These are phyloP conservation scores for Lysandra bellargus DNA, from an alignment of 2,888 invertebrate genomes.

Conservation along the genomic window DNA sequence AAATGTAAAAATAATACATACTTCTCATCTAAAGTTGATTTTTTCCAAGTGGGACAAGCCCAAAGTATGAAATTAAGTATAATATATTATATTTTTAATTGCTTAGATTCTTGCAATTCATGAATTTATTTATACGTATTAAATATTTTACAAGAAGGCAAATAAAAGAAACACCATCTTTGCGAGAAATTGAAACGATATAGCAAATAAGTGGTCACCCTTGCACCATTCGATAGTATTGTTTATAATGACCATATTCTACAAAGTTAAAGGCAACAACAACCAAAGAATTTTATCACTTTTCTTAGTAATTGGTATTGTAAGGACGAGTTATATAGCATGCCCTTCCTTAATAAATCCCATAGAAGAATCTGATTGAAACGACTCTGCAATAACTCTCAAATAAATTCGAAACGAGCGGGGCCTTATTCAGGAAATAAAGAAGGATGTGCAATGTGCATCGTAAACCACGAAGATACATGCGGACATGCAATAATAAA, in stretches of 20 bases:
- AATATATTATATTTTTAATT: no score
- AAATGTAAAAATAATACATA: neutral
- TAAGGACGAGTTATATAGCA: neutral
- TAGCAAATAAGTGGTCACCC: neutral
- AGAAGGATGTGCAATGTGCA: constrained; percentile 61
- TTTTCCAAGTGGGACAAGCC: no score
- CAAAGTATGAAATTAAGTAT: neutral
- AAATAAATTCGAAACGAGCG: constrained; percentile 49
- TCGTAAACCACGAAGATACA: constrained; percentile 72
- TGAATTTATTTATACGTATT: no score
- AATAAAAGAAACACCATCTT: no score
- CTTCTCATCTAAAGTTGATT: no score
- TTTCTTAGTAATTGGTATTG: constrained; percentile 28
- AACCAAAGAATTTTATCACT: neutral
- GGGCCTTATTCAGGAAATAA: constrained; percentile 58
- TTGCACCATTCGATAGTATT: neutral
- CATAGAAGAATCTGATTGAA: constrained; percentile 32
- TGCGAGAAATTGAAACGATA: neutral
- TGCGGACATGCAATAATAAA: constrained; percentile 63
- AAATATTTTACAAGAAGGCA: no score
- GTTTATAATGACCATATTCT: neutral
- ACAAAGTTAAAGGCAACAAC: neutral
- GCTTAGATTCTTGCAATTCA: no score
- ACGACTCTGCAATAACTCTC: constrained; percentile 47
- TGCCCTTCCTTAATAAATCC: constrained; percentile 31